phyloP scores from a whole-genome alignment of 2,888 invertebrate genomes.

The Acanthopleura granulata region DNA sequence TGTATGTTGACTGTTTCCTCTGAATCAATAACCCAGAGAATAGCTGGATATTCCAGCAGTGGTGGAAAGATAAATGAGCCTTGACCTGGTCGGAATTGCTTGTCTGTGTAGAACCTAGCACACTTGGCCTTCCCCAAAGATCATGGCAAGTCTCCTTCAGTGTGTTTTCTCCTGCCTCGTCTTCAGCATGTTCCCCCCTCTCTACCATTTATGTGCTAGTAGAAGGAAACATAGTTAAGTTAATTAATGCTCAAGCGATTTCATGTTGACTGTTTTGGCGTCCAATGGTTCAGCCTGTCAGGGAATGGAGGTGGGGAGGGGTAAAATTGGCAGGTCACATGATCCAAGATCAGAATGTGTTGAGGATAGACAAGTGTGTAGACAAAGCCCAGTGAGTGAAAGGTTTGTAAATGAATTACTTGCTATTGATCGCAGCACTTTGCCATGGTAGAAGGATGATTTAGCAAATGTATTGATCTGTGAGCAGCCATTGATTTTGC shows the following conservation, averaged over 20 bases:
- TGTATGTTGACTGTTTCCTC: neutral
- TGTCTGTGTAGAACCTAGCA: neutral
- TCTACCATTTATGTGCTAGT: neutral
- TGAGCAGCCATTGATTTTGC: neutral
- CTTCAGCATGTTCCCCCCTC: neutral
- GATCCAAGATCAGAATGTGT: neutral
- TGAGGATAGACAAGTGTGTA: constrained; percentile 7
- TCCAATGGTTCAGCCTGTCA: too few relatives aligned
- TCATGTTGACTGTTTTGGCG: neutral
- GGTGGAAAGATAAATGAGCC: neutral
- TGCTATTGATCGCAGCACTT: constrained; percentile 13
- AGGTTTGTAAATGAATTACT: constrained; percentile 17
- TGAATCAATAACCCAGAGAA: neutral
- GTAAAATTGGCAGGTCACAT: constrained; percentile 7
- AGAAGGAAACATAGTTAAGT: constrained; percentile 6
- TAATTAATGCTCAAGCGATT: neutral
- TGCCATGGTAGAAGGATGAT: neutral
- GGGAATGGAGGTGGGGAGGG: neutral
- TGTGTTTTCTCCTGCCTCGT: neutral
- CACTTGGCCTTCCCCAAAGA: too few relatives aligned
- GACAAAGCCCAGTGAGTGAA: constrained; percentile 1
- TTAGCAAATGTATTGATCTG: neutral
- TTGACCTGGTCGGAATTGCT: neutral
- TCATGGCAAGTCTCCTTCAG: neutral
- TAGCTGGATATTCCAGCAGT: neutral